A percentile compares a stretch with the other conserved stretches of the same genome.
Conservation (phyloP, 1,140 invertebrate genomes). For the Drosophila arawakana region DNA sequence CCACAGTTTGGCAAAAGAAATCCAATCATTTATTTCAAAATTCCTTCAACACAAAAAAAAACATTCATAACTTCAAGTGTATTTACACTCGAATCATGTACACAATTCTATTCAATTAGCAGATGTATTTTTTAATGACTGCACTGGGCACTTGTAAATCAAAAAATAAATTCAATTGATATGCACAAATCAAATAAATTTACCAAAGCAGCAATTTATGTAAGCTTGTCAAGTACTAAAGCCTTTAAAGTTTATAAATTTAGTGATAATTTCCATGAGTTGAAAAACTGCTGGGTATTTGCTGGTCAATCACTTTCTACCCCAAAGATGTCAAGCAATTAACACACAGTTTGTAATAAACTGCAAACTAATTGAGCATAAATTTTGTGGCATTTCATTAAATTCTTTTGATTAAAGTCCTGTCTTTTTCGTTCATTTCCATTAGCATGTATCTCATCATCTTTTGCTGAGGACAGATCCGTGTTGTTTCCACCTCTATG, state of each 20-base stretch:
- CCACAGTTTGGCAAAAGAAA: not conserved
- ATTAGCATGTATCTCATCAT: constrained; percentile 12
- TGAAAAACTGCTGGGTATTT: too few relatives aligned
- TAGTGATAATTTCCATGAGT: too few relatives aligned
- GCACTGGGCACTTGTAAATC: constrained; percentile 3
- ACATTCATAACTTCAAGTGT: constrained; percentile 9
- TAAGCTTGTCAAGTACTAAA: too few relatives aligned
- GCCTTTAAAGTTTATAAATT: too few relatives aligned
- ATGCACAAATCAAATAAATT: constrained; percentile 7
- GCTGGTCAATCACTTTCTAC: too few relatives aligned
- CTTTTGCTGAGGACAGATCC: constrained; percentile 14
- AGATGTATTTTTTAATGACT: constrained; percentile 21
- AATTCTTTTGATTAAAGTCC: not conserved
- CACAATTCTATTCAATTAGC: not conserved
- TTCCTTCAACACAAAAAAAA: not conserved
- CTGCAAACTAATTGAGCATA: not conserved
- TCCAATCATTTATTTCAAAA: constrained; percentile 1
- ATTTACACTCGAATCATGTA: constrained; percentile 5
- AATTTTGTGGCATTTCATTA: not conserved
- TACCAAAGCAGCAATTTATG: too few relatives aligned
- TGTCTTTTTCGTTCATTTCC: not conserved
- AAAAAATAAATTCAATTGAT: constrained; percentile 1
- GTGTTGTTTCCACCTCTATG: not conserved
- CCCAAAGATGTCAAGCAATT: not conserved
- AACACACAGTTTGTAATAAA: not conserved